Conservation (phyloP, 1,140 invertebrate genomes). For the Anagrus nilaparvatae region DNA sequence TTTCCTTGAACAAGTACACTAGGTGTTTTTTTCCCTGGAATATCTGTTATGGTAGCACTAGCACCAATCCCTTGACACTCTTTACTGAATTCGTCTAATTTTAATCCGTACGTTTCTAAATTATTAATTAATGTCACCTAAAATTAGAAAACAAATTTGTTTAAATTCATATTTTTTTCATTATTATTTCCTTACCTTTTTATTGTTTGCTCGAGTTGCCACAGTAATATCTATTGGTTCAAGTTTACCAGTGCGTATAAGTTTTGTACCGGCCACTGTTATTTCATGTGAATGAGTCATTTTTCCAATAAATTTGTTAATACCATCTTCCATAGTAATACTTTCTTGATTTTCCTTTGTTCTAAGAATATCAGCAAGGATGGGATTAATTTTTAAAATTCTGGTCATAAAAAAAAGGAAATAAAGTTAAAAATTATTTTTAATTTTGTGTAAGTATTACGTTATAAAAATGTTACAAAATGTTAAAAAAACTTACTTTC, state of each 20-base stretch:
- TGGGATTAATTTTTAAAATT: conserved; percentile 47
- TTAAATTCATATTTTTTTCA: conserved; percentile 6
- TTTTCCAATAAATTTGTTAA: conserved; percentile 54
- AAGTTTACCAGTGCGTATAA: conserved; percentile 62
- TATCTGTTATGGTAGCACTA: conserved; percentile 67
- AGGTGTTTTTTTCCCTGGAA: conserved; percentile 61
- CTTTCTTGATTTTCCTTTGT: conserved; percentile 37
- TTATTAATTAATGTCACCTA: conserved; percentile 82
- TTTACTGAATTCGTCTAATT: conserved; percentile 65
- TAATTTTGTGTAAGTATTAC: background rate
- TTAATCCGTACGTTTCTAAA: conserved; percentile 75
- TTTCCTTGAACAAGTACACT: conserved; percentile 86
- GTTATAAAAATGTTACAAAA: too few relatives aligned
- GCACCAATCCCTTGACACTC: conserved; percentile 80
- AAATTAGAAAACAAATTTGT: conserved; percentile 10
- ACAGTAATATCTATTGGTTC: conserved; percentile 71
- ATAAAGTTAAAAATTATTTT: background rate
- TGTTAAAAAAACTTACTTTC: conserved; percentile 28
- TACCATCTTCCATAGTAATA: conserved; percentile 63
- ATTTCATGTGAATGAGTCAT: conserved; percentile 72
- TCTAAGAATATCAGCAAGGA: conserved; percentile 34
- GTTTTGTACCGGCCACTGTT: conserved; percentile 44
- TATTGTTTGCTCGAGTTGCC: conserved; percentile 70
- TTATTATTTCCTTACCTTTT: conserved; percentile 55
- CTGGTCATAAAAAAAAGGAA: conserved; percentile 34